phyloP scores from a whole-genome alignment of 2,888 invertebrate species.

The Rhamphomyia laevipes region DNA sequence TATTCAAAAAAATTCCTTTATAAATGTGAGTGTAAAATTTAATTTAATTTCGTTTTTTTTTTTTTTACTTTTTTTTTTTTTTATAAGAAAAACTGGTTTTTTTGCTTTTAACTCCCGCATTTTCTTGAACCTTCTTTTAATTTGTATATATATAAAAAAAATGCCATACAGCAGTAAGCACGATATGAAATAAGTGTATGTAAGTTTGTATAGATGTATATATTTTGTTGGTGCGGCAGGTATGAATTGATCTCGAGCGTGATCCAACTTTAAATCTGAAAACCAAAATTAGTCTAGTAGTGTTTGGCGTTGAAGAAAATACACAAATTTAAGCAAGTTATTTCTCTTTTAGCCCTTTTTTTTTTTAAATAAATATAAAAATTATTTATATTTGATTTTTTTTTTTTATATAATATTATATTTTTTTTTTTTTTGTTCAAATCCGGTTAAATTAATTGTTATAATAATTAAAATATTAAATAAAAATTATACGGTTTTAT shows the following conservation, averaged over 20 bases:
- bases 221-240: conserved; percentile 2
- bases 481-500: too few relatives aligned
- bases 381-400: too few relatives aligned
- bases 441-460: too few relatives aligned
- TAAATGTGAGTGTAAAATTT: background rate
- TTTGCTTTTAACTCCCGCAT: conserved; percentile 18
- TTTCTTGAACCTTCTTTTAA: conserved; percentile 1
- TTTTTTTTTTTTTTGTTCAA: too few relatives aligned
- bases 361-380: too few relatives aligned
- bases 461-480: too few relatives aligned
- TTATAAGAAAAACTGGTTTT: conserved; percentile 7
- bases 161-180: too few relatives aligned
- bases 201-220: background rate
- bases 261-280: conserved; percentile 33
- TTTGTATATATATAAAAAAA: background rate
- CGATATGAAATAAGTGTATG: background rate
- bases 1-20: too few relatives aligned
- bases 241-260: conserved; percentile 29
- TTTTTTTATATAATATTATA: too few relatives aligned
- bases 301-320: conserved; percentile 35
- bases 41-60: background rate
- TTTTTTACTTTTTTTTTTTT: background rate
- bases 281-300: conserved; percentile 37
- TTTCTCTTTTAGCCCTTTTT: background rate
- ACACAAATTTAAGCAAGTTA: conserved; percentile 24